Percentiles rank a stretch among this genome's conserved stretches.
Conservation (phyloP, 1,140 invertebrate species). For the Drosophila jambulina region DNA sequence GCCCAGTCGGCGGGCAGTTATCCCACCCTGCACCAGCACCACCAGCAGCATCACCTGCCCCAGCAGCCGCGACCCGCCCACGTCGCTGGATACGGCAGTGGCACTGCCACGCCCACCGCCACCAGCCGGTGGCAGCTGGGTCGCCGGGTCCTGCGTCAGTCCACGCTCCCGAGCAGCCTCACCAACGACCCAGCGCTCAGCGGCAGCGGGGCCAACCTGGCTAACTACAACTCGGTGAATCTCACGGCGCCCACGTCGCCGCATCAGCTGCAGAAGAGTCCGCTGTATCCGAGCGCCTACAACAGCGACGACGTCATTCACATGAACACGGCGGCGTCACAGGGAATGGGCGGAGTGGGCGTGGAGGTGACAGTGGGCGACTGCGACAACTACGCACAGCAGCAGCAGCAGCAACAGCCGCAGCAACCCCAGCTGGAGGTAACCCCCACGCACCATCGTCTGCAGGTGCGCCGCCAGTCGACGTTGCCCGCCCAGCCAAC, state of each 20-base stretch:
- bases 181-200: conserved; percentile 77
- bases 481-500: conserved; percentile 79
- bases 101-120: conserved; percentile 75
- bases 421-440: conserved; percentile 61
- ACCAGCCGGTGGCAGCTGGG: conserved; percentile 79
- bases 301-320: conserved; percentile 83
- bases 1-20: conserved; percentile 79
- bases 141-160: conserved; percentile 82
- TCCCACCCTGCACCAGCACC: conserved; percentile 73
- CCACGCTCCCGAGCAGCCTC: conserved; percentile 76
- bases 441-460: conserved; percentile 68
- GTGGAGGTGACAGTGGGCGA: conserved; percentile 53
- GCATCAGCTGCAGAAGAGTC: conserved; percentile 79
- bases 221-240: conserved; percentile 79
- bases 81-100: conserved; percentile 67
- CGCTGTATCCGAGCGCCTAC: conserved; percentile 81
- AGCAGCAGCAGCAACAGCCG: conserved; percentile 57
- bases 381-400: conserved; percentile 78
- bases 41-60: conserved; percentile 58
- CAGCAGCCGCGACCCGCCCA: conserved; percentile 56
- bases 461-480: conserved; percentile 84
- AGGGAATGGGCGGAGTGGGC: conserved; percentile 26
- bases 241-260: conserved; percentile 82
- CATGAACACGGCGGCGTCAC: conserved; percentile 61
- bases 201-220: conserved; percentile 75